phyloP scores from a whole-genome alignment of 2,113 vertebrate species.

The Prionailurus viverrinus region DNA sequence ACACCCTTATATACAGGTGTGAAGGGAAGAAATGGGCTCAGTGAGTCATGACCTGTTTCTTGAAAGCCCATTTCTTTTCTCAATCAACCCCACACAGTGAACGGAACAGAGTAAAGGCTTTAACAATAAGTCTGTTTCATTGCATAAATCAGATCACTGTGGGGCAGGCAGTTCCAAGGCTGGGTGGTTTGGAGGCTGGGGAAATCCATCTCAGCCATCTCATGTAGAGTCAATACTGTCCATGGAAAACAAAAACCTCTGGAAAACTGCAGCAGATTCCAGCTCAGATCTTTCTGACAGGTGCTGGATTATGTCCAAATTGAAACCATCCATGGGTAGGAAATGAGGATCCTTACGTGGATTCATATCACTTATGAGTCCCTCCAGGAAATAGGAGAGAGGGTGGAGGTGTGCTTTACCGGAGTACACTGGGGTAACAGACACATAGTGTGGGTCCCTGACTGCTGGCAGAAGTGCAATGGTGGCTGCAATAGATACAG shows the following conservation, averaged over 20 bases:
- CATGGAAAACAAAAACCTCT: not conserved
- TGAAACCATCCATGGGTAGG: not conserved
- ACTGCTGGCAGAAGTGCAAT: not conserved
- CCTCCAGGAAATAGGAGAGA: not conserved
- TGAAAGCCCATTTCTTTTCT: constrained; percentile 2
- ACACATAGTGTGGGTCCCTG: not conserved
- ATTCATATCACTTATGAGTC: not conserved
- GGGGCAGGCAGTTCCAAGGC: not conserved
- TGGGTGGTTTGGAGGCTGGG: not conserved
- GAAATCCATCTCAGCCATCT: not conserved
- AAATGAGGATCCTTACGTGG: not conserved
- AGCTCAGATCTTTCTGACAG: not conserved
- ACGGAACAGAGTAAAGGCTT: not conserved
- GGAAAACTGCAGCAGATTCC: not conserved
- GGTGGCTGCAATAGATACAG: not conserved
- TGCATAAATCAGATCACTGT: not conserved
- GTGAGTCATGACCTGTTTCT: not conserved
- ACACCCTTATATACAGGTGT: not conserved
- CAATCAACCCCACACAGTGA: not conserved
- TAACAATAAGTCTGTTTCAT: not conserved
- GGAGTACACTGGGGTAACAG: not conserved
- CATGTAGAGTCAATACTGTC: not conserved
- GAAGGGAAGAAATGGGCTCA: constrained; percentile 8
- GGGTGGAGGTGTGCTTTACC: not conserved
- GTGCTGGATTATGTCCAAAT: not conserved